Conservation (phyloP, 2,888 invertebrate species). For the Keiferia lycopersicella region DNA sequence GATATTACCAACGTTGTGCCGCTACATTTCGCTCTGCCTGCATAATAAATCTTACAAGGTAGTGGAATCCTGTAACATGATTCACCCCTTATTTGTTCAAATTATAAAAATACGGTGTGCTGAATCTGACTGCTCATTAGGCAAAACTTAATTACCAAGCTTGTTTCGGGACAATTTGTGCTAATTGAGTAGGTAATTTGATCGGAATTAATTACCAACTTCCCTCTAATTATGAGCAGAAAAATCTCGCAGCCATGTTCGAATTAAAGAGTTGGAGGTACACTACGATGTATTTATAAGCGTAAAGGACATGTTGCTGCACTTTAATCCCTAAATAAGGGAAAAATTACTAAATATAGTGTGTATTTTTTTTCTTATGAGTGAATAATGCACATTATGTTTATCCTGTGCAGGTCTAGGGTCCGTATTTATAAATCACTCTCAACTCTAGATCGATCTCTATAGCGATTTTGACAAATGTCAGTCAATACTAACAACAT, state of each 20-base stretch:
- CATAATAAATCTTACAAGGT: no score
- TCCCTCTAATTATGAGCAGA: slow-evolving; percentile 8
- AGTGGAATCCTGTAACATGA: not conserved
- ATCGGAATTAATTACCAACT: slow-evolving; percentile 17
- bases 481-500: no score
- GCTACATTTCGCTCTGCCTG: not conserved
- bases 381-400: no score
- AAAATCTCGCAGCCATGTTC: not conserved
- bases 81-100: not conserved
- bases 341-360: no score
- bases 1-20: no score
- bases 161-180: slow-evolving; percentile 8
- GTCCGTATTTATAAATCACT: no score
- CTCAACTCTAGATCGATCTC: no score
- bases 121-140: slow-evolving; percentile 17
- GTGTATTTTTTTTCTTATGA: no score
- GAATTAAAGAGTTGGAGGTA: slow-evolving; percentile 3
- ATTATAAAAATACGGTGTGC: not conserved
- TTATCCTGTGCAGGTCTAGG: no score
- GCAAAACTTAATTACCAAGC: not conserved
- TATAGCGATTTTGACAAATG: no score
- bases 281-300: not conserved
- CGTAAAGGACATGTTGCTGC: not conserved
- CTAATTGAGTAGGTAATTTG: slow-evolving; percentile 11
- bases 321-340: no score